phyloP scores from a whole-genome alignment of 2,113 vertebrate species.

The Mastomys natalensis region DNA sequence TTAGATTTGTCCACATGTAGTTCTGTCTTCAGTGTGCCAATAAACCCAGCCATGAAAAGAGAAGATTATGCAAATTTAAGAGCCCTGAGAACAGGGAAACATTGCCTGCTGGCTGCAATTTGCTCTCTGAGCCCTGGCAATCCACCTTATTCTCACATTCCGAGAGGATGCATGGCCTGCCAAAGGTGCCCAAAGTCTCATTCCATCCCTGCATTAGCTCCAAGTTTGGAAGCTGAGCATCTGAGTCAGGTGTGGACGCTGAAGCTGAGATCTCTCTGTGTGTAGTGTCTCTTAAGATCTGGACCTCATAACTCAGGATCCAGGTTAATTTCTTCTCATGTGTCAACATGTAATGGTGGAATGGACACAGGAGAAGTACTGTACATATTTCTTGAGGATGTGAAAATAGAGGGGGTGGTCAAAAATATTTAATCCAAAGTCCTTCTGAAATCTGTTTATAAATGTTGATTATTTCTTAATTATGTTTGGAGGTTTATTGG shows the following conservation, averaged over 20 bases:
- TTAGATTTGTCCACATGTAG: neutral
- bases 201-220: neutral
- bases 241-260: neutral
- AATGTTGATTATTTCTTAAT: neutral
- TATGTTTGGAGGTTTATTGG: neutral
- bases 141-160: neutral
- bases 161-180: neutral
- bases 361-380: neutral
- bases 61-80: neutral
- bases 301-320: neutral
- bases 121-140: neutral
- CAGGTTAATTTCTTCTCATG: neutral
- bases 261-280: neutral
- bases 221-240: neutral
- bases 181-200: neutral
- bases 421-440: neutral
- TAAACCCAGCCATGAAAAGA: neutral
- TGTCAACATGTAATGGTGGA: neutral
- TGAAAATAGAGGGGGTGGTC: neutral
- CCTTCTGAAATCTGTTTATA: neutral
- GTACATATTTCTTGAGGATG: neutral
- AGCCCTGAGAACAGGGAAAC: neutral
- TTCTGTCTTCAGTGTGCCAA: neutral
- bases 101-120: neutral
- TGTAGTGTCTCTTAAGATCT: neutral